Conservation (phyloP, 2,797 vertebrate species). For the Anas capensis region DNA sequence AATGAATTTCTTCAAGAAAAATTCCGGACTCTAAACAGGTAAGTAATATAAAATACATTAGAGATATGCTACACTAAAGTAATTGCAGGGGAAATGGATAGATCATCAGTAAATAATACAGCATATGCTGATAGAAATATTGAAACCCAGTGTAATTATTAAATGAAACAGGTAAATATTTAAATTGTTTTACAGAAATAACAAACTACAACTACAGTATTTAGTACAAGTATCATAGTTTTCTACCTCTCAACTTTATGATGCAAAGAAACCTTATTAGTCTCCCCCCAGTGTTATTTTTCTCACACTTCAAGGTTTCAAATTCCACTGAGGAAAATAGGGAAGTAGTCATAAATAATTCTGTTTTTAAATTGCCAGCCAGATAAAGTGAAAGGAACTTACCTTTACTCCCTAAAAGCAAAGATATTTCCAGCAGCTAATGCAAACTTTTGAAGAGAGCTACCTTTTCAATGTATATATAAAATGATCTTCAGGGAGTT, state of each 20-base stretch:
- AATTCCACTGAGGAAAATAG: neutral
- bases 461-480: neutral
- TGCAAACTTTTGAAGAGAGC: conserved; percentile 2
- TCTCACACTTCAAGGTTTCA: neutral
- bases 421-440: neutral
- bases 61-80: neutral
- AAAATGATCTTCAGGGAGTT: neutral
- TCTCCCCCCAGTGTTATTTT: neutral
- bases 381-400: neutral
- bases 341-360: conserved; percentile 31
- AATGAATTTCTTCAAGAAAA: neutral
- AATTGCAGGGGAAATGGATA: neutral
- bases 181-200: neutral
- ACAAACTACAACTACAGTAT: neutral
- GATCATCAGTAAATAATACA: neutral
- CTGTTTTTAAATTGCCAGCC: neutral
- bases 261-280: neutral
- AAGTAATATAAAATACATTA: neutral
- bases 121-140: neutral
- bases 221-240: neutral
- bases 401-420: neutral
- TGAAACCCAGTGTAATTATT: neutral
- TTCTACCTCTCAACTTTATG: neutral
- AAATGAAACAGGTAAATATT: neutral
- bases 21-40: neutral